phyloP scores from a whole-genome alignment of 2,797 vertebrate species.

The Tarsius wallacei region DNA sequence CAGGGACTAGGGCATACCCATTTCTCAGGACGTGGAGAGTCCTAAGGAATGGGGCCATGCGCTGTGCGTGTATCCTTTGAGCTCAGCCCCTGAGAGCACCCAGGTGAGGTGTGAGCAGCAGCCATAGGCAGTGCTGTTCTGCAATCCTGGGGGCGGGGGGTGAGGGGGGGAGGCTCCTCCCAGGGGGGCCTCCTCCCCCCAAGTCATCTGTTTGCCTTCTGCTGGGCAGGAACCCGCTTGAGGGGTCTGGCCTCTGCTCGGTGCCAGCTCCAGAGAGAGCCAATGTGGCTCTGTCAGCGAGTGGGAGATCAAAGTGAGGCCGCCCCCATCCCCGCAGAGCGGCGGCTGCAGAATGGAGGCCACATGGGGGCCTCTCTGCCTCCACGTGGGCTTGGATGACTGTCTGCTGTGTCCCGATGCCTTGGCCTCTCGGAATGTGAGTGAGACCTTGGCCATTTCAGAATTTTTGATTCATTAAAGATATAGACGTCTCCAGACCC shows the following conservation, averaged over 20 bases:
- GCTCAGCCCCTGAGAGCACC: not conserved
- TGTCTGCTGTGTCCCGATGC: fast-evolving
- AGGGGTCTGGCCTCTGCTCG: not conserved
- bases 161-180: not conserved
- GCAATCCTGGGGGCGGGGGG: no score
- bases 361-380: not conserved
- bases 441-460: not conserved
- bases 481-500: not conserved
- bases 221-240: slow-evolving; percentile 21
- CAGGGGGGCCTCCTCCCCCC: not conserved
- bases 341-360: not conserved
- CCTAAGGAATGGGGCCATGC: not conserved
- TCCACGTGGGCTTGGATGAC: not conserved
- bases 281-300: slow-evolving; percentile 67
- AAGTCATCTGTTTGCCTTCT: slow-evolving; percentile 75
- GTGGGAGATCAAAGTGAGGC: slow-evolving; percentile 61
- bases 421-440: not conserved
- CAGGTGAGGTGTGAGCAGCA: not conserved
- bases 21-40: not conserved
- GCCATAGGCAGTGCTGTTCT: not conserved
- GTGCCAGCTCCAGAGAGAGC: slow-evolving; percentile 43
- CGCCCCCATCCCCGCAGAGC: not conserved
- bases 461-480: not conserved
- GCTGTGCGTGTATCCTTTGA: not conserved
- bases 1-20: not conserved